Base-by-base conservation (phyloP, 1,140 invertebrate genomes). In the Philopotamus ludificatus region DNA sequence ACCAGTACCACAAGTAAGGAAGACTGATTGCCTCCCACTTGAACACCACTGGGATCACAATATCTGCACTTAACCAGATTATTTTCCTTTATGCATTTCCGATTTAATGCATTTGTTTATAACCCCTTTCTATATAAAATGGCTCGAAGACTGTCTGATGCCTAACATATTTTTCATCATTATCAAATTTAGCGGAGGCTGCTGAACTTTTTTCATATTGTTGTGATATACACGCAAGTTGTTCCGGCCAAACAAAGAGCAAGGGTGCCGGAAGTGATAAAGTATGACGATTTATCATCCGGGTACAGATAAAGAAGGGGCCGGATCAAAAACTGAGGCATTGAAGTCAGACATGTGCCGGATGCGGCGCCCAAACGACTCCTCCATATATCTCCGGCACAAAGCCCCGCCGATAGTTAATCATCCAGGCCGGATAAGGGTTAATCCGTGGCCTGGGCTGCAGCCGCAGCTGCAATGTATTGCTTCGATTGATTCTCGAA, bases 251-350 rank as follows among this genome's bases (percentile, higher is more conserved):
- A 16, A 21, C 60, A 67, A 47, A 61, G 49, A 57, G 39, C 54
- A 68, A 54, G 55, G 66, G 28, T 64, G 50, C 66, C 18, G 10
- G 21, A 41, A 42, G 42, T 61, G 61, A 68, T 65, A 64, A 64
- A 68, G 61, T 68, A 25, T 50, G 51, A 64, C 59, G 50, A 68
- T 68, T 64, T 68, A 65, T 68, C 66, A 68, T 68, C 64, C 55
- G 39, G 44, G 21, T 61, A 44, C 62, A 64, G 62, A 64, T 51
- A 63, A 50, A 39, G 60, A 54, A 23, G 60, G 45, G 45, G 51
- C 15, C 25, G 62, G 54, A 63, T 67, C 59, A 67, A 58, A 58
- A 58, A 58, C 41, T 34, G 59, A 39, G 51, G 55, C 44, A 15
- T 16, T 20, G 44, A 47, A 47, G 44, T 47, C 18, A 47, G 44